Base-by-base conservation (phyloP, 2,888 invertebrate species). In the Polietes domitor region DNA sequence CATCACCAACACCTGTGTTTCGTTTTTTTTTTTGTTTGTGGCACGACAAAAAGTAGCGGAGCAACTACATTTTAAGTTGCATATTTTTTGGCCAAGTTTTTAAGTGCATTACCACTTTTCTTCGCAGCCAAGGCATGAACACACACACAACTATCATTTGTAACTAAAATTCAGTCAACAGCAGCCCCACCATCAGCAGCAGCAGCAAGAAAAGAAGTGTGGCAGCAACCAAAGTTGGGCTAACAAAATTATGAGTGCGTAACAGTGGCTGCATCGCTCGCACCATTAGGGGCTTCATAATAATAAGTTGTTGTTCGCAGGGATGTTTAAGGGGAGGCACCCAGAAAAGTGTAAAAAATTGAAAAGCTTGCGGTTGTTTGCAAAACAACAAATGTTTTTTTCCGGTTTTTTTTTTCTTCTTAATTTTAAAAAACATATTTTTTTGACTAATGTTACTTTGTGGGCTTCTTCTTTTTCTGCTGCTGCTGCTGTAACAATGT, bases 1-100 rank as follows among this genome's bases (percentile, higher is more conserved):
- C 63, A 68, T 79, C 82, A 79, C 55, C 79, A 79, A 41, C 82
- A 83, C 82, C 82, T 83, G 82, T 83, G 63, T 68, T n/a, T n/a
- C n/a, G n/a, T n/a, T n/a, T n/a, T n/a, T n/a, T n/a, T n/a, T n/a
- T n/a, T n/a, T n/a, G n/a, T 63, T n/a, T 43, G 5, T 17, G 19
- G 15, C 32, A 65, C 41, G 15, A 47, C 47, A 47, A 12, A 47
- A 47, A 6, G n/a, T n/a, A n/a, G 32, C 32, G 9, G 9, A 32
- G 9, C 9, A 47, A 47, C 47, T 9, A 47, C 47, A 47, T 47
- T 47, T 47, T 15, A 63, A 63, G 28, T 63, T n/a, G 32, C 28
- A 28, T 4, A n/a, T n/a, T n/a, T n/a, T 28, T 55, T 41, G n/a
- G 58, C 17, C 41, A 43, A 28, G 37, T 53, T 63, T 70, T 58